Conservation (phyloP, 2,113 vertebrate species). For the Cyprinus carpio region DNA sequence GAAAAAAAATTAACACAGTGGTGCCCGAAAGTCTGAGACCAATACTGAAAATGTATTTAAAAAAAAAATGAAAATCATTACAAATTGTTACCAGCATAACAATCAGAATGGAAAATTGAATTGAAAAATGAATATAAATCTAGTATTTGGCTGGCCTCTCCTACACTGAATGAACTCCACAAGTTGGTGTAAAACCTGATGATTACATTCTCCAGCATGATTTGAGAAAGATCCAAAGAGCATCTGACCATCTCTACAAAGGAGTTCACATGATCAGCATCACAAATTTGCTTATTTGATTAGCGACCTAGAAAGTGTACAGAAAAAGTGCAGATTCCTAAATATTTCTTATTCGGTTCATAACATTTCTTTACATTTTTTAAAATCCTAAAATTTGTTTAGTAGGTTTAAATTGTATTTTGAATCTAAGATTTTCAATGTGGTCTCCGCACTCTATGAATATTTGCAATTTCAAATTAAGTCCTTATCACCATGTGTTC, state of each 20-base stretch:
- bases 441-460: neutral
- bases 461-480: conserved; percentile 23
- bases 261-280: no score
- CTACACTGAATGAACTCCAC: neutral
- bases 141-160: neutral
- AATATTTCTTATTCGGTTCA: no score
- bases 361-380: neutral
- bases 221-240: no score
- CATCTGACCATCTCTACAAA: no score
- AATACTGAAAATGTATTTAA: neutral
- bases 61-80: neutral
- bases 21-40: neutral
- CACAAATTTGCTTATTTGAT: no score
- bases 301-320: no score
- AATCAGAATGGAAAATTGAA: neutral
- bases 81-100: neutral
- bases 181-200: neutral
- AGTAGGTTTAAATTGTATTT: neutral
- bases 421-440: neutral
- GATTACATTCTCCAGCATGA: neutral
- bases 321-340: no score
- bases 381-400: neutral
- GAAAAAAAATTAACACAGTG: neutral
- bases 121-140: neutral
- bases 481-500: conserved; percentile 24